Conservation (phyloP, 2,113 vertebrate species). For the Clarias gariepinus region DNA sequence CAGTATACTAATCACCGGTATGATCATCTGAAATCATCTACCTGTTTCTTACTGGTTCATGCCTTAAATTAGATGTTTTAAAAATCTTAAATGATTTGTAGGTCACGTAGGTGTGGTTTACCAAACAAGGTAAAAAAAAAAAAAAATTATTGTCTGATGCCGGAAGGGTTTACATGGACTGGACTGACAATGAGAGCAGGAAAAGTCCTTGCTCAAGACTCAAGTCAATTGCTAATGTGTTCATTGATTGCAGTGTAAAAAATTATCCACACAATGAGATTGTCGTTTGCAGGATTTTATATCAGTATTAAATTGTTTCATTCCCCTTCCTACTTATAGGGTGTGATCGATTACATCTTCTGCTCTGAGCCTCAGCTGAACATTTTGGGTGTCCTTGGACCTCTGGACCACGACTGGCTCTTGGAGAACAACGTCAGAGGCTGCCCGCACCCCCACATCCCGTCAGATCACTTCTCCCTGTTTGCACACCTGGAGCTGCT, state of each 20-base stretch:
- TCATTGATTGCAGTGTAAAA: background rate
- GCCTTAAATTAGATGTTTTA: too few species aligned
- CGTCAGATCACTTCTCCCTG: slow-evolving; percentile 98
- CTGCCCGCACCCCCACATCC: slow-evolving; percentile 95
- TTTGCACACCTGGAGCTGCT: slow-evolving; percentile 97
- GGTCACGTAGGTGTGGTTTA: too few species aligned
- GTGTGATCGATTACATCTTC: slow-evolving; percentile 99
- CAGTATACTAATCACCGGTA: too few species aligned
- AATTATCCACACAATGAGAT: background rate
- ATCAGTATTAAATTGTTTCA: background rate
- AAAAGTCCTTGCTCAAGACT: too few species aligned
- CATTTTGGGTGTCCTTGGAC: slow-evolving; percentile 92
- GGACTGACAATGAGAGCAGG: too few species aligned
- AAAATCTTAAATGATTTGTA: too few species aligned
- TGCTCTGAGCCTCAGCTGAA: slow-evolving; percentile 96
- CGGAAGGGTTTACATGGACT: too few species aligned
- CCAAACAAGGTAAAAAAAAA: too few species aligned
- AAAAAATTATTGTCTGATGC: too few species aligned
- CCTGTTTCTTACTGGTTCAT: too few species aligned
- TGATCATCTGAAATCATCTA: too few species aligned
- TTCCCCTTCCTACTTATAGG: slow-evolving; percentile 68
- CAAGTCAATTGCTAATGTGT: too few species aligned
- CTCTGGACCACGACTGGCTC: slow-evolving; percentile 95
- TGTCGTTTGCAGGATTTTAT: background rate
- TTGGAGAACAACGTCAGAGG: slow-evolving; percentile 94